phyloP scores from a whole-genome alignment of 2,113 vertebrate species.

The Muntiacus reevesi region DNA sequence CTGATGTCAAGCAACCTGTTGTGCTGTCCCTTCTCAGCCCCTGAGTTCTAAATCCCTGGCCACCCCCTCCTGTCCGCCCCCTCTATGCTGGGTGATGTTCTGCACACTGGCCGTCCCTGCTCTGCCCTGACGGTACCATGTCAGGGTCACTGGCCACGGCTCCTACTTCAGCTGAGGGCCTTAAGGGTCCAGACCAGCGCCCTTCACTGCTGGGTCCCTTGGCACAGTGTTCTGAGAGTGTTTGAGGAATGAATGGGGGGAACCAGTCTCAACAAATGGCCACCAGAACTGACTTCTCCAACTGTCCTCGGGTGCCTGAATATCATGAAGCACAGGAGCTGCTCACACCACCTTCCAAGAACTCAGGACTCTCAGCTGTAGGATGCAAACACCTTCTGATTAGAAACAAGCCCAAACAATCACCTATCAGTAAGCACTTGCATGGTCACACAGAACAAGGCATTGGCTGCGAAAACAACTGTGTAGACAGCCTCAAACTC shows the following conservation, averaged over 20 bases:
- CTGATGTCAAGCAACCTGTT: not conserved
- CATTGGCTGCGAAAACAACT: not conserved
- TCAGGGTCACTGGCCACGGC: not conserved
- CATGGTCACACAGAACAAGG: not conserved
- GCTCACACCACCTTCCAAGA: not conserved
- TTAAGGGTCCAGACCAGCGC: not conserved
- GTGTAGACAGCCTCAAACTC: not conserved
- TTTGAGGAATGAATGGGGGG: not conserved
- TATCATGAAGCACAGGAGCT: not conserved
- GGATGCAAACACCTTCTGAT: not conserved
- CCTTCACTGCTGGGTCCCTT: not conserved
- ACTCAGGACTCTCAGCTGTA: not conserved
- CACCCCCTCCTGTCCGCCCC: not conserved
- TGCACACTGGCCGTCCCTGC: no score
- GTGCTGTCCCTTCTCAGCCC: not conserved
- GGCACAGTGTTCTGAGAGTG: not conserved
- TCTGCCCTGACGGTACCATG: rapidly evolving
- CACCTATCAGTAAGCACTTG: rapidly evolving
- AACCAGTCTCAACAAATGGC: not conserved
- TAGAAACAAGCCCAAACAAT: not conserved
- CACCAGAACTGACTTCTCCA: not conserved
- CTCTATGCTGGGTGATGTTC: not conserved
- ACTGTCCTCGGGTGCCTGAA: not conserved
- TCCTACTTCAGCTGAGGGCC: not conserved
- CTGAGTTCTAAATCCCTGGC: not conserved